Base-by-base conservation (phyloP, 2,113 vertebrate species). In the Amblyornis subalaris region DNA sequence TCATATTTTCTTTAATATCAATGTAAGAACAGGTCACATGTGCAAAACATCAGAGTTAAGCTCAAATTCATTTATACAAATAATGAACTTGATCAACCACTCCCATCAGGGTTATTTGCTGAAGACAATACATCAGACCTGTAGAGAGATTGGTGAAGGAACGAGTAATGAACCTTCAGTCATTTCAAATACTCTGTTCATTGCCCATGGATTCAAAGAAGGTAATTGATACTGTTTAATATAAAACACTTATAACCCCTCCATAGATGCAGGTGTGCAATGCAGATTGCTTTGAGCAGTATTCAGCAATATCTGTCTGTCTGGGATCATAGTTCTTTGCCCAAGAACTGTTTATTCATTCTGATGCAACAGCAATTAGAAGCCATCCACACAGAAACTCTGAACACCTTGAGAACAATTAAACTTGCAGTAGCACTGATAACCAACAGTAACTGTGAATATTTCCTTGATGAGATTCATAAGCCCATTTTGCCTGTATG, bases 301-400 rank as follows among this genome's bases (percentile, higher is more conserved):
- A 36, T 65, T 86, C 74, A 76, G 87, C 58, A 92, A 6, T 89
- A 57, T 75, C 69, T 79, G 28, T 71, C 65, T 60, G n/a, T 33
- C 73, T 77, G 71, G 71, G 45, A 92, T 85, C 73, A 40, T 22
- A 61, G 53, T 57, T 78, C 80, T 94, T 96, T 89, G 70, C 86
- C 58, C 54, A 65, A 84, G 36, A 91, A 87, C 50, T 70, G 48
- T 91, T 95, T 89, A 71, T 89, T 96, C 51, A 35, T 82, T 96
- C 77, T 94, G 91, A 88, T 85, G 77, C 54, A 95, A 96, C 29
- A 93, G 60, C 62, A 76, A 70, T 96, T 93, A 92, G 40, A 60
- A 92, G 65, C 86, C 86, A 81, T 61, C n/a, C 89, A 75, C 74
- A 40, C 0, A 74, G 85, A 95, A 95, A 90, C 71, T 90, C 74